phyloP scores from a whole-genome alignment of 2,888 invertebrate genomes.

The Lasioglossum marginatum region DNA sequence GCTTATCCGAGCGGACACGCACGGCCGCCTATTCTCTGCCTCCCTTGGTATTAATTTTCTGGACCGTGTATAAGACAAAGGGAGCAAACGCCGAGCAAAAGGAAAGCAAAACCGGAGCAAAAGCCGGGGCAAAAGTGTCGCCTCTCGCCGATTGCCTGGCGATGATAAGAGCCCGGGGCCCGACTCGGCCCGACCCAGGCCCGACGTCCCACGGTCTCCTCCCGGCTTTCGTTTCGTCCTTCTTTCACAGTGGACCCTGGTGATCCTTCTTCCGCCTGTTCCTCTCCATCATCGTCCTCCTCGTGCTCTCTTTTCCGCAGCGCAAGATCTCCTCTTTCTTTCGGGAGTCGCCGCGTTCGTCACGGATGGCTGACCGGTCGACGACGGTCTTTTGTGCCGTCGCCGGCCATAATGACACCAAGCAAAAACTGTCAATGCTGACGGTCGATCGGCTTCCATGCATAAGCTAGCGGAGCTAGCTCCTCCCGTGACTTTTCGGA shows the following conservation, averaged over 20 bases:
- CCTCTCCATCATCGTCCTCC: conserved; percentile 53
- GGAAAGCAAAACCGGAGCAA: conserved; percentile 16
- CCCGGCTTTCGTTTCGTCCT: conserved; percentile 21
- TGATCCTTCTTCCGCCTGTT: conserved; percentile 55
- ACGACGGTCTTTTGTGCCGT: conserved; percentile 77
- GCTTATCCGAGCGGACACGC: conserved; percentile 62
- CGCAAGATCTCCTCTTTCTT: conserved; percentile 50
- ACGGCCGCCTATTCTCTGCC: conserved; percentile 62
- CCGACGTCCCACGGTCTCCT: conserved; percentile 47
- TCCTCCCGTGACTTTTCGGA: not conserved
- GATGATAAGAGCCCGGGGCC: conserved; percentile 62
- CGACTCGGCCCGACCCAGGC: not conserved
- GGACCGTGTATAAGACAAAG: conserved; percentile 67
- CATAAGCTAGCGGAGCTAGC: conserved; percentile 57
- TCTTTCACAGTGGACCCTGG: conserved; percentile 17
- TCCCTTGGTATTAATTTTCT: conserved; percentile 73
- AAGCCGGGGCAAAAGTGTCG: conserved; percentile 52
- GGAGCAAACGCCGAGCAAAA: conserved; percentile 33
- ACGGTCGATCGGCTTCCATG: conserved; percentile 75
- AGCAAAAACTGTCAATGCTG: conserved; percentile 77
- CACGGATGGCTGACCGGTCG: conserved; percentile 73
- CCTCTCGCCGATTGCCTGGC: conserved; percentile 57
- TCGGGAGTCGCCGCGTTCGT: conserved; percentile 69
- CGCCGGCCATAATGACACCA: conserved; percentile 76
- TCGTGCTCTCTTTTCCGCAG: conserved; percentile 27